Evolutionary conservation across 35 echinoderm and acorn worm genomes (phyloP), one percentile per base, ranked within the genome.

Genomic region (Hemicentrotus pulcherrimus): DNA sequence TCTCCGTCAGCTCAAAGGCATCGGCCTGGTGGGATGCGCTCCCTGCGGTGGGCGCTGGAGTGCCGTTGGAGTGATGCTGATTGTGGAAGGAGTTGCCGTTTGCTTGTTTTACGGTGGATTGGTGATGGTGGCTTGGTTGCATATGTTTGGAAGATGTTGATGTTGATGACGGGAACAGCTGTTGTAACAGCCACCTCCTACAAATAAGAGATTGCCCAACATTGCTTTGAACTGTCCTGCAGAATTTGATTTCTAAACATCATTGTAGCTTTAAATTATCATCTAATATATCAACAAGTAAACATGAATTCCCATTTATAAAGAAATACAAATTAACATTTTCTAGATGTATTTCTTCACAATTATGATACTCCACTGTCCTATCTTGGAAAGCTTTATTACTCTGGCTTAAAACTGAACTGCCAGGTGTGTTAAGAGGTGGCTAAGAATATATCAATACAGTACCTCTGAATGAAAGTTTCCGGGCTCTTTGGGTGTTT

Each of bases 401-500:
- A 55, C 50, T 15, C 50, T 55, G 50, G 50, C 50, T 55, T 55
- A 14, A 55, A 14, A 2, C 10, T 11, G 2, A 55, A 55, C 50
- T 55, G 50, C 48, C 11, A 48, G 9, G 5, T 28, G 31, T 11
- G 19, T 59, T 28, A 5, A 16, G 16, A 32, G 60, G 35, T 41
- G 35, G 35, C 35, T 41, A 41, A 41, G 35, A 41, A 41, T 41
- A 41, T 41, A 41, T 41, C 35, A 28, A 19, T 70, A 70, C 19
- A 4, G 19, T 94, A 99, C 98, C 96, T 99, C 31, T 99, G 98
- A 52, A 95, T 94, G 95, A 95, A 99, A 87, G 98, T 99, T 95
- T 99, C 98, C 32, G 96, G 94, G 86, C 98, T 99, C 94, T 99
- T 99, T 86, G 98, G 98, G 88, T 99, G 98, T 94, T 95, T 96